Percentiles rank a stretch among this genome's conserved stretches.
Conservation (phyloP, 1,140 invertebrate genomes). For the Muscidifurax raptorellus region DNA sequence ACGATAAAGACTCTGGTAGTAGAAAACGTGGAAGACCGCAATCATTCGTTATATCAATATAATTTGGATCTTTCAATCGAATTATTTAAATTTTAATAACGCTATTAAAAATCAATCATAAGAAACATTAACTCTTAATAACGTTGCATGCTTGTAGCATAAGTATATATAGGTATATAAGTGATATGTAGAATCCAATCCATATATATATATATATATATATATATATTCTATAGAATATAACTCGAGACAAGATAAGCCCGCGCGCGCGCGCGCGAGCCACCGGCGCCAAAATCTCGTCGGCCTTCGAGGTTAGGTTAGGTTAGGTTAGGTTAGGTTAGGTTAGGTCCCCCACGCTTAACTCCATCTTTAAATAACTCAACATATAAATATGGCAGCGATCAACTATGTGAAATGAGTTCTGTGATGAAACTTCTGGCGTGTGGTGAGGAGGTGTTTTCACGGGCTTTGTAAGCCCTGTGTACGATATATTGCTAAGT, state of each 20-base stretch:
- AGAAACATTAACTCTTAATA: too few relatives aligned
- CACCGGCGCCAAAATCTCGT: conserved; percentile 25
- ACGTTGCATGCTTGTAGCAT: too few relatives aligned
- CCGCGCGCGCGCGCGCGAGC: conserved; percentile 10
- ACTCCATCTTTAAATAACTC: not conserved
- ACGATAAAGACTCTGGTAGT: not conserved
- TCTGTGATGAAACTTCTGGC: conserved; percentile 7
- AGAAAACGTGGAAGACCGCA: not conserved
- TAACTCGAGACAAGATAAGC: not conserved
- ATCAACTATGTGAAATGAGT: not conserved
- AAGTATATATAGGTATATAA: too few relatives aligned
- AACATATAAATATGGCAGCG: conserved; percentile 29
- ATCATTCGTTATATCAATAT: too few relatives aligned
- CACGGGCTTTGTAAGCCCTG: not conserved
- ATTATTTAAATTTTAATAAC: too few relatives aligned
- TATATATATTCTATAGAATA: not conserved
- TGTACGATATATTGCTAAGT: not conserved
- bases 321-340: not conserved
- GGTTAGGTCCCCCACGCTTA: not conserved
- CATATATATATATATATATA: too few relatives aligned
- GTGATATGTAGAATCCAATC: too few relatives aligned
- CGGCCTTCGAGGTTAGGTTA: not conserved
- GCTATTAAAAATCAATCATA: too few relatives aligned
- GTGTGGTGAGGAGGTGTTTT: not conserved
- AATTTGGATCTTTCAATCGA: too few relatives aligned